Percentiles rank a stretch among this genome's conserved stretches.
These are phyloP conservation scores for Tinamus major DNA, from an alignment of 2,797 vertebrate genomes.

Conservation along the genomic window DNA sequence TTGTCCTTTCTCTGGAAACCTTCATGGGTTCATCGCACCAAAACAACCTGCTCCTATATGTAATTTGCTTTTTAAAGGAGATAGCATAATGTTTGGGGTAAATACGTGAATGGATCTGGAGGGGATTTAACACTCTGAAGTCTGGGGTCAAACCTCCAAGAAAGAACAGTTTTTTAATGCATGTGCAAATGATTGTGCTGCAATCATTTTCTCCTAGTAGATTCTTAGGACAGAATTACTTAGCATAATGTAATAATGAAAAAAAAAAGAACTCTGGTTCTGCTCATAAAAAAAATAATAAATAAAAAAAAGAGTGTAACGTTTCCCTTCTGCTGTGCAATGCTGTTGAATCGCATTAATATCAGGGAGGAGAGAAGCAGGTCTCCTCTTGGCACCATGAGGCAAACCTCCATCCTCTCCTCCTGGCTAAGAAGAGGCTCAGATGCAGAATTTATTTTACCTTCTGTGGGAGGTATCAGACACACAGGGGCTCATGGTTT, in stretches of 20 bases:
- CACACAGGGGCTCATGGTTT: not conserved
- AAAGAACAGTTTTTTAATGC: slow-evolving; percentile 40
- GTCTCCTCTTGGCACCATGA: not conserved
- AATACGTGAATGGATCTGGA: not conserved
- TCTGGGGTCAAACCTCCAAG: slow-evolving; percentile 25
- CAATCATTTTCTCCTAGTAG: not conserved
- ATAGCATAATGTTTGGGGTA: slow-evolving; percentile 22
- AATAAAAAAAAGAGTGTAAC: not conserved
- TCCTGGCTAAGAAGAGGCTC: not conserved
- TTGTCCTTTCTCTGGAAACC: slow-evolving; percentile 52
- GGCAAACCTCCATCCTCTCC: not conserved
- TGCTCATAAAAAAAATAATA: not conserved
- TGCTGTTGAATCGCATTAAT: not conserved
- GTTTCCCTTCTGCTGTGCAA: not conserved
- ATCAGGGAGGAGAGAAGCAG: not conserved
- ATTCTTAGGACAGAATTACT: slow-evolving; percentile 21
- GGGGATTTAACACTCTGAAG: not conserved
- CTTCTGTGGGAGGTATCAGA: not conserved
- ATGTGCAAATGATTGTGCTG: slow-evolving; percentile 7
- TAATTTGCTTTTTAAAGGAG: slow-evolving; percentile 53
- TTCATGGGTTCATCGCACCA: slow-evolving; percentile 12
- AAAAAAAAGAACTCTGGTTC: not conserved
- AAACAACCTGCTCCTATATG: slow-evolving; percentile 47
- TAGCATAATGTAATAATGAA: not conserved
- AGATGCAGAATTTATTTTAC: not conserved